Evolutionary conservation across 1,140 invertebrate genomes (phyloP).

Genomic region (Achroia grisella): DNA sequence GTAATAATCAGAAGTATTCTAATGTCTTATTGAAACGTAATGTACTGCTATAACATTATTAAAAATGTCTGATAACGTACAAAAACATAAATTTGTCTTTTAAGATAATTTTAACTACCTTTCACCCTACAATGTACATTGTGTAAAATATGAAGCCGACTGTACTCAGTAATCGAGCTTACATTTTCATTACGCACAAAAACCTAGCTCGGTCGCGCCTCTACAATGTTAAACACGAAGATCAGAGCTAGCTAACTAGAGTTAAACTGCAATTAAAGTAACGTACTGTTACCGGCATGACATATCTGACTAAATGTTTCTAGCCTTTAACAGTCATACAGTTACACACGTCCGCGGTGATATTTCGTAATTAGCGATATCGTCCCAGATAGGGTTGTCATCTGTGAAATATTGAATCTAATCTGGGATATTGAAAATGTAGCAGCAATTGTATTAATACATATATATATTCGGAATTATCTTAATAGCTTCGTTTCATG

Average conservation of each 20-base stretch:
- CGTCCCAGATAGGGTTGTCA: slow-evolving; percentile 23
- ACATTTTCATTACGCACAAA: slow-evolving; percentile 52
- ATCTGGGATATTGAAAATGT: too few relatives aligned
- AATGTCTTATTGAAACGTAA: too few relatives aligned
- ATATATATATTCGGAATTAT: too few relatives aligned
- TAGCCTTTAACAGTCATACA: slow-evolving; percentile 60
- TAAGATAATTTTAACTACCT: too few relatives aligned
- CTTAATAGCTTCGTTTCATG: too few relatives aligned
- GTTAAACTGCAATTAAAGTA: slow-evolving; percentile 56
- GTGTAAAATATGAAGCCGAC: too few relatives aligned
- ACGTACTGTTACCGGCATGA: slow-evolving; percentile 59
- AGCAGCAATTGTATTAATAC: too few relatives aligned
- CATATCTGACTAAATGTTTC: slow-evolving; percentile 67
- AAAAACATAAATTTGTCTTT: too few relatives aligned
- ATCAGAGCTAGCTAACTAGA: slow-evolving; percentile 45
- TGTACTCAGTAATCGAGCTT: slow-evolving; percentile 28
- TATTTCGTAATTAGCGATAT: slow-evolving; percentile 50
- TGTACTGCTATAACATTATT: too few relatives aligned
- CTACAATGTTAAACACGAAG: slow-evolving; percentile 54
- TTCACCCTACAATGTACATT: too few relatives aligned
- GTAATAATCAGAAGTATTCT: too few relatives aligned
- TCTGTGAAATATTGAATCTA: background rate
- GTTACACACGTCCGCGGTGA: slow-evolving; percentile 39
- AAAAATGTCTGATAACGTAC: too few relatives aligned
- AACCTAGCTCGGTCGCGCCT: slow-evolving; percentile 29